Base-by-base conservation (phyloP, 2,113 vertebrate genomes). In the Podarcis raffonei region DNA sequence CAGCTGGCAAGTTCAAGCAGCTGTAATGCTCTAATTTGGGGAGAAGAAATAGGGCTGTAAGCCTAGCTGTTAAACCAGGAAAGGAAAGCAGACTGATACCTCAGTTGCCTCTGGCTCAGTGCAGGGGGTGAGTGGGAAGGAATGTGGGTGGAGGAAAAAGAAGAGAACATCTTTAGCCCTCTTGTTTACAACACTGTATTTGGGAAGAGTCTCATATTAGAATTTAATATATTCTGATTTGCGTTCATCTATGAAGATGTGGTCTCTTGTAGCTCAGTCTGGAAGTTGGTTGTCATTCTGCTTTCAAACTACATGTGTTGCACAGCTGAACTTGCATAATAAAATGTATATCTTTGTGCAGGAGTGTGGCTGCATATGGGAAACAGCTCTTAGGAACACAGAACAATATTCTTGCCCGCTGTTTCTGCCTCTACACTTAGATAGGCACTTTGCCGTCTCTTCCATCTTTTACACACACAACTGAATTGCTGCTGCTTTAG, bases 41-140 rank as follows among this genome's bases (percentile, higher is more conserved):
- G 9, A 4, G 3, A 88, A 72, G 37, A 92, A n/a, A 68, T 75
- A 30, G 37, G 18, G 74, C 90, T 59, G 69, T 92, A 87, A 92
- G 92, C 32, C 84, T 92, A 9, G 12, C 3, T 4, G 74, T 90
- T 87, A 84, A 59, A 68, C 78, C 65, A 66, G 42, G 66, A 62
- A 35, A 83, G 5, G 77, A 84, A 59, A 65, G 2, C 15, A 30
- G 20, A 59, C 71, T 42, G 72, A 91, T 37, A 89, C 32, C 79
- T 92, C 3, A 5, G 23, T 87, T 89, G 30, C 0, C 0, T 27
- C n/a, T 37, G 78, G 4, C n/a, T 91, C 87, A 69, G 48, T 82
- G 32, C 22, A 57, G 18, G 16, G 59, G 71, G 23, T 82, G n/a
- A 13, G 27, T 68, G 0, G 0, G 1, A 15, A n/a, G 68, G 32